Conservation (phyloP, 2,797 vertebrate species). For the Parauchenoglanis punctatus region DNA sequence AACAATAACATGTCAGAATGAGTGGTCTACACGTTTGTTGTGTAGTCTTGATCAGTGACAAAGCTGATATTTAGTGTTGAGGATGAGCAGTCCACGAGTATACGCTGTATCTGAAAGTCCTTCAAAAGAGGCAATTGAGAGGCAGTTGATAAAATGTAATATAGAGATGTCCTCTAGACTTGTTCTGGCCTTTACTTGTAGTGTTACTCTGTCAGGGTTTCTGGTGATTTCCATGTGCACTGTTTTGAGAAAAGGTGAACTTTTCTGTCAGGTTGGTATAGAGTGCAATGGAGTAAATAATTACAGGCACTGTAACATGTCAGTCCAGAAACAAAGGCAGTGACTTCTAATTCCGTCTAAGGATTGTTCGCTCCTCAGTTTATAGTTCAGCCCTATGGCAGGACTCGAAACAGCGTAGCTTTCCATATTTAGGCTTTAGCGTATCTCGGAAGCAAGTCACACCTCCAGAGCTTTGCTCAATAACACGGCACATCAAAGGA, state of each 20-base stretch:
- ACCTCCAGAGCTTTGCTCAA: slow-evolving; percentile 68
- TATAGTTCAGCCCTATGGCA: slow-evolving; percentile 59
- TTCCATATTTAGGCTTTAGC: slow-evolving; percentile 73
- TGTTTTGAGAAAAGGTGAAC: slow-evolving; percentile 8
- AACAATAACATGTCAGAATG: neutral
- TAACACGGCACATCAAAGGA: slow-evolving; percentile 71
- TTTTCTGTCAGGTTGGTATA: slow-evolving; percentile 9
- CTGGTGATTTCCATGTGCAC: neutral
- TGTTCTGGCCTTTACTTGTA: neutral
- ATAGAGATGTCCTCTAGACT: slow-evolving; percentile 8
- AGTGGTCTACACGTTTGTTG: neutral
- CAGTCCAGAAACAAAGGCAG: slow-evolving; percentile 19
- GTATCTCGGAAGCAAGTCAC: slow-evolving; percentile 72
- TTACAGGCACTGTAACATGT: slow-evolving; percentile 19
- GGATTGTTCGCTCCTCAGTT: slow-evolving; percentile 69
- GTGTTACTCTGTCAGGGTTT: neutral
- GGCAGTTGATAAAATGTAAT: neutral
- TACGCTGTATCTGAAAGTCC: neutral
- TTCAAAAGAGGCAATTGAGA: slow-evolving; percentile 4
- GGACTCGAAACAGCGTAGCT: slow-evolving; percentile 46
- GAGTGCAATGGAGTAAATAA: slow-evolving; percentile 26
- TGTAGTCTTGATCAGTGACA: neutral
- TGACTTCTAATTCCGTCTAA: slow-evolving; percentile 76
- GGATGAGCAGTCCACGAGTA: neutral
- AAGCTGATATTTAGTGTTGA: neutral